Base-by-base conservation (phyloP, 1,140 invertebrate genomes). In the Atta colombica region DNA sequence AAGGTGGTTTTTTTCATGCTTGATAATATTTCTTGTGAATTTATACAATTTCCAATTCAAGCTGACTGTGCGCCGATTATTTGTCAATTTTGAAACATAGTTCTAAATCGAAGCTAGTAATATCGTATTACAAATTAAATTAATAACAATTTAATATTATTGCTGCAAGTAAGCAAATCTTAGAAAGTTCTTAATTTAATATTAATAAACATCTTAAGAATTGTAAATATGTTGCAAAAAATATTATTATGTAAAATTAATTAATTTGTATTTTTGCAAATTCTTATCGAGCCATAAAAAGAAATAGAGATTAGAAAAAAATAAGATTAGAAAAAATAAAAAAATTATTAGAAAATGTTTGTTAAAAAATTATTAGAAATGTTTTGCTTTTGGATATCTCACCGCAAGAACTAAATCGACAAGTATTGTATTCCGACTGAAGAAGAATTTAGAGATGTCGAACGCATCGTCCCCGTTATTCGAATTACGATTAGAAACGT, bases 401-500 rank as follows among this genome's bases (percentile, higher is more conserved):
- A 69, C 49, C 35, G n/a, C 18, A 14, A 0, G 1, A 16, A 28
- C 14, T 3, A 35, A 51, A 74, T 84, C 14, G 39, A 61, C 25
- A 45, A 31, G 69, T n/a, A 28, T 49, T 60, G 61, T 51, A 63
- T 61, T 84, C 25, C n/a, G 14, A 14, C 55, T 28, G 39, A 55
- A 60, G 61, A 18, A 74, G 80, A 74, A 82, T 82, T 74, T 82
- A 82, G 68, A 16, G 39, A 82, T 74, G 80, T 84, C 80, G 45
- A 63, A 74, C 55, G 69, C 80, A 75, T 74, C 69, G 80, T 10
- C 10, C 21, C 53, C 55, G 80, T 84, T 84, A 84, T 84, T 49
- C 69, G 69, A 84, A 84, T 84, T 84, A 74, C 80, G 80, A 84
- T 84, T 84, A 84, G 80, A 84, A 84, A 84, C 80, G 80, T 84